Conservation (phyloP, 2,888 invertebrate species). For the Diadegma fenestrale region DNA sequence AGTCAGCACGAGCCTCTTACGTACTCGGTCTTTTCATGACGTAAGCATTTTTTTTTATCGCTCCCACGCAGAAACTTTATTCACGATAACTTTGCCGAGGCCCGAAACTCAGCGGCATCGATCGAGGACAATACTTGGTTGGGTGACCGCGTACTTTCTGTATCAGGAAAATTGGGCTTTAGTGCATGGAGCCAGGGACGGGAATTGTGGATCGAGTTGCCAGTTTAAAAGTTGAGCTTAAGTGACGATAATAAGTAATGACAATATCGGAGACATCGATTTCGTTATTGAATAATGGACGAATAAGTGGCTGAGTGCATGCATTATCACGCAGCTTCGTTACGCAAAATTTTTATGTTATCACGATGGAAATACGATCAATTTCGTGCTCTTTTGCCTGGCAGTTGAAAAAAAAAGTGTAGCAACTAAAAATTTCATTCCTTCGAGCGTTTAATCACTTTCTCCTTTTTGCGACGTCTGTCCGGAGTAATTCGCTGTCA, state of each 20-base stretch:
- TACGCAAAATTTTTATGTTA: background rate
- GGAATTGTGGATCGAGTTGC: background rate
- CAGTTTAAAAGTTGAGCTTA: background rate
- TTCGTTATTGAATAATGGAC: background rate
- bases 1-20: too few species aligned
- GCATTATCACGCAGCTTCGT: background rate
- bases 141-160: background rate
- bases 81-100: background rate
- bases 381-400: background rate
- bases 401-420: background rate
- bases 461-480: background rate
- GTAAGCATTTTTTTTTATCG: too few species aligned
- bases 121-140: background rate
- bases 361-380: background rate
- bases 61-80: too few species aligned
- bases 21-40: too few species aligned
- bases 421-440: background rate
- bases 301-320: background rate
- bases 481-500: constrained; percentile 28
- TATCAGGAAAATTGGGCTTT: too few species aligned
- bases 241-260: background rate
- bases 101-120: background rate
- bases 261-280: too few species aligned
- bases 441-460: constrained; percentile 19
- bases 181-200: background rate